Conservation (phyloP, 30 jellyfish, hydroid and myxozoan genomes). For the Aurelia aurita region DNA sequence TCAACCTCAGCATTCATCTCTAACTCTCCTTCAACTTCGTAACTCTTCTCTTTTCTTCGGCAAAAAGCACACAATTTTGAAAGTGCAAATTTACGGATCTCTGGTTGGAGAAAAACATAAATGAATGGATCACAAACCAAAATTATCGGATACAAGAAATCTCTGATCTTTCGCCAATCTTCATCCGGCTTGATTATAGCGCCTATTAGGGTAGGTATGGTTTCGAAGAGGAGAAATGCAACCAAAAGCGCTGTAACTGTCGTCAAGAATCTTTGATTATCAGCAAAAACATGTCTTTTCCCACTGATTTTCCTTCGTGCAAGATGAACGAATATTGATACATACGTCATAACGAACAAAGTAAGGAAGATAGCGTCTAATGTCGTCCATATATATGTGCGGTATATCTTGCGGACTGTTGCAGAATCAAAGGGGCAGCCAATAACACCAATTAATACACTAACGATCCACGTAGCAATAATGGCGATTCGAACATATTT, state of each 20-base stretch:
- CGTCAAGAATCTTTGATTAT: constrained; percentile 6
- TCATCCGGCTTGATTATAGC: not conserved
- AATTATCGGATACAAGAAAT: not conserved
- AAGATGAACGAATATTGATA: constrained; percentile 11
- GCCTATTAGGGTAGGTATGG: not conserved
- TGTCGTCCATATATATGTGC: constrained; percentile 5
- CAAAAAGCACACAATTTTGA: not conserved
- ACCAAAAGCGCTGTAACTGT: constrained; percentile 30
- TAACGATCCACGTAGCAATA: not conserved
- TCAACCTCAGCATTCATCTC: no score
- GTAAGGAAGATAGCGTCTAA: not conserved
- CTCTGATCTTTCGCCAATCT: no score
- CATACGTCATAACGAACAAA: constrained; percentile 18
- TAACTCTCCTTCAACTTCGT: no score
- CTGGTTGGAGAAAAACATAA: constrained; percentile 14
- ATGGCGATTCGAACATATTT: not conserved
- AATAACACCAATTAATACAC: not conserved
- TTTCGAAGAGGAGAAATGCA: constrained; percentile 17
- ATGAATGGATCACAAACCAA: constrained; percentile 31
- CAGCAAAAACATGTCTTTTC: not conserved
- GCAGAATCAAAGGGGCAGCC: constrained; percentile 19
- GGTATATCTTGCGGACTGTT: not conserved
- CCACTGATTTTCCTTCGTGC: constrained; percentile 3
- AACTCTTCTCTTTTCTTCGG: no score
- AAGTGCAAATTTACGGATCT: constrained; percentile 21